Conservation (phyloP, 1,140 invertebrate genomes). For the Lepidostoma basale region DNA sequence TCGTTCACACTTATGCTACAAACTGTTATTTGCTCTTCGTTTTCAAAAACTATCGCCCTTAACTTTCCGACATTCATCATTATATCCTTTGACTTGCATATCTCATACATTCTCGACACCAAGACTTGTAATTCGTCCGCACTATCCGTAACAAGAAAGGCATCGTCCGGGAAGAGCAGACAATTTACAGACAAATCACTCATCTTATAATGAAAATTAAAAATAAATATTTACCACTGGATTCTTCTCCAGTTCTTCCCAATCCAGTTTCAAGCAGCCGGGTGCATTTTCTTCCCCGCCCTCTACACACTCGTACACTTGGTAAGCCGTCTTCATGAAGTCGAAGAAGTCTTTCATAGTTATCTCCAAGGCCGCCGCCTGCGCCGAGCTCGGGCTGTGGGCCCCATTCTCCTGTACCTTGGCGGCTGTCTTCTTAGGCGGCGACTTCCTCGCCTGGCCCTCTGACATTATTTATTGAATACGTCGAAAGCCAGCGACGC, state of each 20-base stretch:
- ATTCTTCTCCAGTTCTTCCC: constrained; percentile 63
- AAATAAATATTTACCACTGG: too few species aligned
- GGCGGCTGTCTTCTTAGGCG: not conserved
- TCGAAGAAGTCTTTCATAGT: constrained; percentile 74
- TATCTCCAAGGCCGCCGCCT: constrained; percentile 56
- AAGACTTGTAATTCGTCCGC: too few species aligned
- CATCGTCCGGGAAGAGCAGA: too few species aligned
- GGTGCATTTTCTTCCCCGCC: constrained; percentile 62
- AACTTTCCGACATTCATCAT: too few species aligned
- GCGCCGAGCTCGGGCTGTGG: constrained; percentile 48
- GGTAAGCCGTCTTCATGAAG: constrained; percentile 74
- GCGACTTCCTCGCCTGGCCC: not conserved
- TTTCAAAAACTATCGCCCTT: too few species aligned
- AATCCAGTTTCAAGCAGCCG: constrained; percentile 65
- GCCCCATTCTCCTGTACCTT: constrained; percentile 46
- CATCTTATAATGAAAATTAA: too few species aligned
- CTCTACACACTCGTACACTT: constrained; percentile 68
- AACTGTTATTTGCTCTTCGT: too few species aligned
- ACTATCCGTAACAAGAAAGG: too few species aligned
- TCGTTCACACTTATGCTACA: too few species aligned
- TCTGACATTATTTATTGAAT: not conserved
- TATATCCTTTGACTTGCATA: too few species aligned
- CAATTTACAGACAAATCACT: too few species aligned
- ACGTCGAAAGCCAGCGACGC: not conserved
- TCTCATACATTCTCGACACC: too few species aligned